These are phyloP conservation scores for Thaleichthys pacificus DNA, from an alignment of 2,797 vertebrate genomes.

Conservation along the genomic window DNA sequence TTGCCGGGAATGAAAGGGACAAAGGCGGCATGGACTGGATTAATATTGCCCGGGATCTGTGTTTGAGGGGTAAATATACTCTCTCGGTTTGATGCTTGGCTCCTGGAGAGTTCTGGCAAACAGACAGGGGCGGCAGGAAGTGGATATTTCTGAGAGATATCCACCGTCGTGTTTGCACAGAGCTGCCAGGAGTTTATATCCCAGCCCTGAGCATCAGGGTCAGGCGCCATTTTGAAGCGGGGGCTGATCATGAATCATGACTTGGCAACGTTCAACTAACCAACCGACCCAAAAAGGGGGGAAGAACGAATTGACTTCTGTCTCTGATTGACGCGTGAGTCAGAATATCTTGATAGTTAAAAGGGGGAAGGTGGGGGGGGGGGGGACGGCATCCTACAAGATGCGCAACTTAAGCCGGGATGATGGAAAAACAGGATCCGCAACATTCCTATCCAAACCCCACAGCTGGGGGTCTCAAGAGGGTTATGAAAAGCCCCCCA, in stretches of 20 bases:
- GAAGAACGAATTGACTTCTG: conserved; percentile 13
- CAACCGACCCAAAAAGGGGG: background rate
- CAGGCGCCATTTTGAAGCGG: conserved; percentile 7
- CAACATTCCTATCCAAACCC: conserved; percentile 62
- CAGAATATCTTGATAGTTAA: conserved; percentile 60
- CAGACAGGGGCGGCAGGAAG: conserved; percentile 21
- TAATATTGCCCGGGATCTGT: conserved; percentile 31
- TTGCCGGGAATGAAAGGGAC: background rate
- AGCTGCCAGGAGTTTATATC: conserved; percentile 17
- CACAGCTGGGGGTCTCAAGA: conserved; percentile 55
- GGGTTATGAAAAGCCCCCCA: conserved; percentile 59
- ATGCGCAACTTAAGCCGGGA: too few relatives aligned
- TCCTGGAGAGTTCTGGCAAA: conserved; percentile 32
- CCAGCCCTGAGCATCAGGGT: conserved; percentile 6
- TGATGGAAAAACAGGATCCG: conserved; percentile 31
- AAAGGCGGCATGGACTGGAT: conserved; percentile 12
- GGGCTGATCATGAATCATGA: conserved; percentile 26
- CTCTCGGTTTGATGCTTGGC: conserved; percentile 37
- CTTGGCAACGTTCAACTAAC: conserved; percentile 25
- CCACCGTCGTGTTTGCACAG: conserved; percentile 28
- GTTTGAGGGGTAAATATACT: conserved; percentile 46
- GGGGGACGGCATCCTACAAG: too few relatives aligned
- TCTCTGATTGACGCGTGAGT: conserved; percentile 49
- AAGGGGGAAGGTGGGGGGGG: conserved; percentile 49
- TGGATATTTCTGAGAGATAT: conserved; percentile 19